Conservation (phyloP, 2,113 vertebrate species). For the Thunnus thynnus region DNA sequence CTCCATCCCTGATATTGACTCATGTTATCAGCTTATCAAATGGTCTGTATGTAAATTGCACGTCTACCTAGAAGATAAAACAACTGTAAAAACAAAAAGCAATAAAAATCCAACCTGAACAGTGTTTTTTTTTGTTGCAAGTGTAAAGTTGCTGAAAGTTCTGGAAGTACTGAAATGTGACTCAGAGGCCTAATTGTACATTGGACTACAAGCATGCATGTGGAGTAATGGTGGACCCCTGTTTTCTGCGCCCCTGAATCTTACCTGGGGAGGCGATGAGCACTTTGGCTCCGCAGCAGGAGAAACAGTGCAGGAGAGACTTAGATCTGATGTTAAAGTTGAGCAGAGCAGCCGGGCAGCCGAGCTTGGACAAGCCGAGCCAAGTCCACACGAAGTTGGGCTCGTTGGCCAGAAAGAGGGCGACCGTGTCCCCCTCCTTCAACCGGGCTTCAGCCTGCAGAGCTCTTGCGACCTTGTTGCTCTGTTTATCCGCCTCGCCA, state of each 20-base stretch:
- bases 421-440: slow-evolving; percentile 82
- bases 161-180: not conserved
- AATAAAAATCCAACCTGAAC: no score
- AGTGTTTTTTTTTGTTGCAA: no score
- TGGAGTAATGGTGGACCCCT: not conserved
- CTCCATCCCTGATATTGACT: no score
- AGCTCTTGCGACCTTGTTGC: slow-evolving; percentile 82
- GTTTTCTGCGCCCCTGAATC: not conserved
- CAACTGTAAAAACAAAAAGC: no score
- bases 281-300: slow-evolving; percentile 84
- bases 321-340: slow-evolving; percentile 87
- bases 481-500: slow-evolving; percentile 79
- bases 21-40: no score
- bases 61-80: no score
- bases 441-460: slow-evolving; percentile 76
- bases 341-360: slow-evolving; percentile 84
- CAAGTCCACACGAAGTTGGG: slow-evolving; percentile 84
- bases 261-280: slow-evolving; percentile 83
- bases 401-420: slow-evolving; percentile 85
- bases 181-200: not conserved
- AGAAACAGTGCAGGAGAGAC: slow-evolving; percentile 87
- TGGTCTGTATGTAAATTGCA: no score
- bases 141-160: no score
- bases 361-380: slow-evolving; percentile 86
- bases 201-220: not conserved